A percentile compares a stretch with the other conserved stretches of the same genome.
Evolutionary conservation across 1,140 invertebrate species (phyloP).

Genomic region (Hesperophylax magnus): DNA sequence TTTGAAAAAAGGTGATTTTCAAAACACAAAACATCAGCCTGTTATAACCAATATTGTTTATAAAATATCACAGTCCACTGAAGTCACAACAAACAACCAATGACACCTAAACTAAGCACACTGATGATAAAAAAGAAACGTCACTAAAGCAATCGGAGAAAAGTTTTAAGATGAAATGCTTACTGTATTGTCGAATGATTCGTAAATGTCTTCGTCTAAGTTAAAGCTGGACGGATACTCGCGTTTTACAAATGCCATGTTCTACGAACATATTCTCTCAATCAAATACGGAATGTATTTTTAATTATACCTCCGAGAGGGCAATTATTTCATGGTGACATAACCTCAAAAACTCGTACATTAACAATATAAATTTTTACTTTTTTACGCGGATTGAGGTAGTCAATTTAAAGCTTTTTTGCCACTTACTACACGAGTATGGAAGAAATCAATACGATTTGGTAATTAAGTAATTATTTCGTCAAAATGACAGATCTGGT

Average conservation of each 20-base stretch:
- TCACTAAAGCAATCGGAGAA: neutral
- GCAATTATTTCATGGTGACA: constrained; percentile 1
- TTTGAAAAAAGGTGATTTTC: neutral
- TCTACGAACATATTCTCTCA: constrained; percentile 23
- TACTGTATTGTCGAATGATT: constrained; percentile 17
- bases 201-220: constrained; percentile 40
- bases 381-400: no score
- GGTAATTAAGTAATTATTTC: constrained; percentile 6
- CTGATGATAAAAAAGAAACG: neutral
- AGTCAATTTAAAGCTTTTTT: no score
- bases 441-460: constrained; percentile 11
- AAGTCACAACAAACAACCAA: neutral
- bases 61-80: neutral
- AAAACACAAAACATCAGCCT: neutral
- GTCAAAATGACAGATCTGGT: constrained; percentile 20
- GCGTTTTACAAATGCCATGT: constrained; percentile 45
- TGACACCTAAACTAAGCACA: neutral
- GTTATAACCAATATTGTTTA: neutral
- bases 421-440: no score
- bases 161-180: neutral
- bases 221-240: constrained; percentile 28
- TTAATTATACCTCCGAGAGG: neutral
- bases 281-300: constrained; percentile 1
- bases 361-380: no score
- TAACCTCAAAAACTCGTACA: constrained; percentile 10